These are phyloP conservation scores for Ylistrum balloti DNA, from an alignment of 1,140 invertebrate genomes.

Conservation along the genomic window DNA sequence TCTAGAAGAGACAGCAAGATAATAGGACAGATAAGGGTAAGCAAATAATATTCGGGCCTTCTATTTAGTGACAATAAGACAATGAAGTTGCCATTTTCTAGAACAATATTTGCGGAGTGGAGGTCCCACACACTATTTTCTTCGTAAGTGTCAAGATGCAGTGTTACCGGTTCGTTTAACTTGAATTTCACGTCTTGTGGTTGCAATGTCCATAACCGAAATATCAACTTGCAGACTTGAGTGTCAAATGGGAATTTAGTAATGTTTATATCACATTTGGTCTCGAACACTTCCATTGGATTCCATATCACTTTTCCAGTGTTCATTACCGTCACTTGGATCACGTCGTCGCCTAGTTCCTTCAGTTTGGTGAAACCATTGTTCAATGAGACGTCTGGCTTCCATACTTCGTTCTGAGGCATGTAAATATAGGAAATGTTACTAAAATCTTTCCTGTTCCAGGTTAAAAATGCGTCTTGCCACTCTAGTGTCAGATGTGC, in stretches of 20 bases:
- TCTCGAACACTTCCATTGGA: not conserved
- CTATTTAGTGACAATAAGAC: not conserved
- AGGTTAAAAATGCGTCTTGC: not conserved
- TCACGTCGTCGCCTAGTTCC: not conserved
- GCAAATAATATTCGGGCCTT: not conserved
- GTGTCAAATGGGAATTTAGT: not conserved
- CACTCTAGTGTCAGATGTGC: not conserved
- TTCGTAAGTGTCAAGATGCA: not conserved
- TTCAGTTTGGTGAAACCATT: constrained; percentile 5
- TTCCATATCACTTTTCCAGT: not conserved
- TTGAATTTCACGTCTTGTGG: not conserved
- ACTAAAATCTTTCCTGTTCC: not conserved
- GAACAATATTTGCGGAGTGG: not conserved
- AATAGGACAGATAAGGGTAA: not conserved
- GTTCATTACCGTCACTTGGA: not conserved
- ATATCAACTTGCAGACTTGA: constrained; percentile 4
- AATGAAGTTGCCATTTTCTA: not conserved
- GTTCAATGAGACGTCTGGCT: not conserved
- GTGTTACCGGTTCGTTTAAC: not conserved
- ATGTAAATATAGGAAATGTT: not conserved
- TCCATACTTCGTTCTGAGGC: not conserved
- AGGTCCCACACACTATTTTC: not conserved
- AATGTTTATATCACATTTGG: not conserved
- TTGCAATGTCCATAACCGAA: not conserved
- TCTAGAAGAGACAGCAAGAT: not conserved